Base-by-base conservation (phyloP, 2,797 vertebrate genomes). In the Halcyon smyrnensis region DNA sequence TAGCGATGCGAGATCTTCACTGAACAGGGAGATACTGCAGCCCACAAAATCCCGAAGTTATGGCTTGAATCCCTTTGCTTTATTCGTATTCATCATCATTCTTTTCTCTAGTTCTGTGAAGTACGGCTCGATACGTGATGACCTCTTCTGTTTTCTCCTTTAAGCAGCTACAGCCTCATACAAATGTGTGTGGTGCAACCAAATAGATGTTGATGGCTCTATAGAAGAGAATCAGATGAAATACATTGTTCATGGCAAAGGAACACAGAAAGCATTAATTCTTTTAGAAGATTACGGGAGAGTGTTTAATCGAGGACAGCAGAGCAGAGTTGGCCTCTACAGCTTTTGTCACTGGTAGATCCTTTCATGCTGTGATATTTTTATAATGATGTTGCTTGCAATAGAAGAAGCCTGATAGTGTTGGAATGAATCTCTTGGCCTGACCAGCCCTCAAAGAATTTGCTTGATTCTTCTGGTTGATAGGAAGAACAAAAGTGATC, bases 331-430 rank as follows among this genome's bases (percentile, higher is more conserved):
- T 76, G 53, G n/a, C 54, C 36, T 81, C n/a, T 69, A 41, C 50
- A 89, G 76, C 74, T 85, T 86, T 87, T 91, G 70, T 86, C 77
- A 51, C 73, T 78, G n/a, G 53, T 91, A 48, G 32, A 56, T 90
- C 50, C 43, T 84, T 79, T 91, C n/a, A 71, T 56, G 57, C 59
- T 65, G 36, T 77, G 65, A 13, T 89, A 79, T 64, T 88, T 84
- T 88, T 90, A 50, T 74, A 73, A 48, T 36, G 15, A 77, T 68
- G 57, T 80, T 87, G 21, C 57, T 64, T 84, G 11, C 62, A 87
- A 9, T 53, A 65, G 39, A 79, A 92, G 48, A 85, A 93, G 28
- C 19, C 21, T 50, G 36, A 48, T 59, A 71, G 36, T 13, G 8
- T 68, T 92, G 50, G 43, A 91, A 76, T 67, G 84, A 84, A 75